Evolutionary conservation across 2,113 vertebrate species (phyloP).

Genomic region (Microtus richardsoni): DNA sequence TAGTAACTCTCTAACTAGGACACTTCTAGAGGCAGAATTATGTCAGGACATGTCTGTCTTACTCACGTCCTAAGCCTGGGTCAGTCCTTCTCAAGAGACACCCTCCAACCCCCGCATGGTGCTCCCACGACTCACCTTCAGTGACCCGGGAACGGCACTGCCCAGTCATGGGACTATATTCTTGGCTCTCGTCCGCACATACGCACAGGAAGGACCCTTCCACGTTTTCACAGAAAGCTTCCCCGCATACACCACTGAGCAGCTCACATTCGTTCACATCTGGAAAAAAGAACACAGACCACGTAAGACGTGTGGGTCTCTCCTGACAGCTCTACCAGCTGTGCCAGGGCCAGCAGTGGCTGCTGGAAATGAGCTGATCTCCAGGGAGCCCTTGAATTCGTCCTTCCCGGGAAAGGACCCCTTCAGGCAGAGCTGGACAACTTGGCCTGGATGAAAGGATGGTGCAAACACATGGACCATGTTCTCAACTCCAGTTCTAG

Average conservation of each 20-base stretch:
- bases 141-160: constrained; percentile 90
- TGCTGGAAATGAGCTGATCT: constrained; percentile 59
- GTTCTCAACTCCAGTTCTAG: background rate
- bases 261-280: constrained; percentile 98
- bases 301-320: constrained; percentile 49
- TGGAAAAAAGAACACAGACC: constrained; percentile 83
- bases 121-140: constrained; percentile 85
- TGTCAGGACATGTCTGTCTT: background rate
- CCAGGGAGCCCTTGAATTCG: constrained; percentile 60
- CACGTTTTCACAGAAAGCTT: constrained; percentile 95
- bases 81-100: background rate
- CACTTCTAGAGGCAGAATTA: background rate
- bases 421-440: constrained; percentile 4
- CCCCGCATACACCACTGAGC: constrained; percentile 94
- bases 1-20: background rate
- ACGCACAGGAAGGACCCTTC: constrained; percentile 95
- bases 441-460: constrained; percentile 30
- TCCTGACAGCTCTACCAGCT: constrained; percentile 62
- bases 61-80: background rate
- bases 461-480: background rate
- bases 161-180: constrained; percentile 93
- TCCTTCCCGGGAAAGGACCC: constrained; percentile 40
- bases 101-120: background rate
- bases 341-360: constrained; percentile 45
- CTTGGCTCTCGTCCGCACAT: constrained; percentile 92